phyloP scores from a whole-genome alignment of 1,140 invertebrate genomes.

The Drosophila chauvacae region DNA sequence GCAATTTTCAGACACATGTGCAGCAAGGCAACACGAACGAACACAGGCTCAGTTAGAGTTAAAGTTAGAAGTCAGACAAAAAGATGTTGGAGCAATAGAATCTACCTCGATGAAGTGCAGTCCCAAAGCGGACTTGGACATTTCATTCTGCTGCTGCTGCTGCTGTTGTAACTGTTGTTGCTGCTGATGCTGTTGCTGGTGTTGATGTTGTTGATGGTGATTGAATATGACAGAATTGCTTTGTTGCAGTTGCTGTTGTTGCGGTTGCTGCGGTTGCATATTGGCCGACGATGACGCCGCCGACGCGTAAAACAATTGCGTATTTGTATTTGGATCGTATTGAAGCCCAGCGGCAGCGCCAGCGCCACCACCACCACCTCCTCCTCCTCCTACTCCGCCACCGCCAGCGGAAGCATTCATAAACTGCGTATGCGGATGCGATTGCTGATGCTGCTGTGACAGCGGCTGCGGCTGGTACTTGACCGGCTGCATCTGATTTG shows the following conservation, averaged over 20 bases:
- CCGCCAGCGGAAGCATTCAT: constrained; percentile 53
- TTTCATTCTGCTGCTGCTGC: constrained; percentile 66
- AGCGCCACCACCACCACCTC: constrained; percentile 11
- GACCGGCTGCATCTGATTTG: constrained; percentile 61
- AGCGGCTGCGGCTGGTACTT: constrained; percentile 71
- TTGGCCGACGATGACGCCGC: constrained; percentile 40
- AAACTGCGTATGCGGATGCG: constrained; percentile 66
- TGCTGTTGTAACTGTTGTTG: constrained; percentile 53
- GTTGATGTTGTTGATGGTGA: constrained; percentile 42
- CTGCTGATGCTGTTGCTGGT: constrained; percentile 49
- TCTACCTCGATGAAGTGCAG: constrained; percentile 83
- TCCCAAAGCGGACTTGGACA: constrained; percentile 78
- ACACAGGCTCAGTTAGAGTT: constrained; percentile 22
- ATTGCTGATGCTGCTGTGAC: constrained; percentile 45
- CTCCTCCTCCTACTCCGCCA: neutral
- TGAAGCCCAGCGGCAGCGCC: constrained; percentile 52
- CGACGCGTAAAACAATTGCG: constrained; percentile 75
- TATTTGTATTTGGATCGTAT: constrained; percentile 74
- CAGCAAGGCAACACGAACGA: constrained; percentile 35
- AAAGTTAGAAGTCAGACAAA: constrained; percentile 1
- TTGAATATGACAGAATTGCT: constrained; percentile 71
- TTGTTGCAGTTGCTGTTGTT: constrained; percentile 65
- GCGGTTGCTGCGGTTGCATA: constrained; percentile 60
- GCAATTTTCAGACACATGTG: constrained; percentile 47
- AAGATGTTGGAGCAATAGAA: constrained; percentile 40